Base-by-base conservation (phyloP, 2,797 vertebrate genomes). In the Meda fulgida region DNA sequence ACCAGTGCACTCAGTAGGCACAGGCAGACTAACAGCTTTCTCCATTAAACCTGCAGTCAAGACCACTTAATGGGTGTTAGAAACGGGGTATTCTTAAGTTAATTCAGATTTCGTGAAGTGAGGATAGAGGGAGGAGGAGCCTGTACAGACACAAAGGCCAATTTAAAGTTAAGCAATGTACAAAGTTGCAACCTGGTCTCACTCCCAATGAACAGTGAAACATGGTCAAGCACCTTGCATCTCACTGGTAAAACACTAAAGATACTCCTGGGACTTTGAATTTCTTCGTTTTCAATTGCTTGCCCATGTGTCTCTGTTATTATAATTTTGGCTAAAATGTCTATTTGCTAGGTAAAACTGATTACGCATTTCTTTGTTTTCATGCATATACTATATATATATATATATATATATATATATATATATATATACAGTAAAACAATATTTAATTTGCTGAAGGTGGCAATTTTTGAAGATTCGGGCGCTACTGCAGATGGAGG, bases 11-110 rank as follows among this genome's bases (percentile, higher is more conserved):
- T 76, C 40, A 70, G 80, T 34, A 63, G 71, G 71, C 80, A 83
- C 76, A 83, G 80, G 26, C 81, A 83, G 85, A 83, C 77, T 70
- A 46, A 83, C 53, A 63, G 71, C 63, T 85, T 80, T 85, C 70
- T 66, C 58, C 78, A 72, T 81, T 88, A 80, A 70, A 80, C 86
- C 73, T 81, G 73, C 81, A 53, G 83, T 87, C 73, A 83, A 80
- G 82, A 36, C 75, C 82, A 84, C 78, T 86, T 89, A 76, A 53
- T n/a, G 36, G 73, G 26, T 60, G 43, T 80, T 63, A 60, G 23
- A 69, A 78, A 79, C 5, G 10, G 23, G 79, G 78, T 69, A 81
- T 81, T 86, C 65, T 87, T 36, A 55, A 76, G 81, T 84, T 80
- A 85, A 73, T 67, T 81, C 53, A 34, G 29, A 55, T 76, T 53